These are phyloP conservation scores for Pandemis corylana DNA, from an alignment of 2,888 invertebrate species.

Conservation along the genomic window DNA sequence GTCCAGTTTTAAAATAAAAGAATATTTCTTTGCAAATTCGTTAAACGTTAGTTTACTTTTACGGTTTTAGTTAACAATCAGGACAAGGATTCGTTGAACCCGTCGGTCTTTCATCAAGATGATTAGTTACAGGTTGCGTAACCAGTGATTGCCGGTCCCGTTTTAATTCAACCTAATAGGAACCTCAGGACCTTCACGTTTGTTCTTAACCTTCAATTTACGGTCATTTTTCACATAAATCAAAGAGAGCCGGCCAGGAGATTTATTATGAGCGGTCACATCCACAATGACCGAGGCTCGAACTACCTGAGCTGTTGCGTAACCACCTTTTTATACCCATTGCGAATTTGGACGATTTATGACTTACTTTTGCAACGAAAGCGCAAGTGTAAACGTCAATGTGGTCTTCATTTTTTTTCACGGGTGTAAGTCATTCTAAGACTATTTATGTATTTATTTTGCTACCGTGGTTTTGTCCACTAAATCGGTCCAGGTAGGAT, in stretches of 20 bases:
- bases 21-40: not conserved
- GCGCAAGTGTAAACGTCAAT: constrained; percentile 61
- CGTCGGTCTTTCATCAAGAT: constrained; percentile 11
- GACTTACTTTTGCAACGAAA: constrained; percentile 65
- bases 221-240: constrained; percentile 85
- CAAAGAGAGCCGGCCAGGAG: constrained; percentile 78
- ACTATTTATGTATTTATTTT: not conserved
- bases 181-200: constrained; percentile 65
- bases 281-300: constrained; percentile 56
- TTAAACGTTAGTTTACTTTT: not conserved
- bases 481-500: not conserved
- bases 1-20: too few species aligned
- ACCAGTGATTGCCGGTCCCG: constrained; percentile 42
- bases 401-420: constrained; percentile 14
- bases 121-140: constrained; percentile 33
- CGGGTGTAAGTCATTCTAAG: not conserved
- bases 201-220: constrained; percentile 81
- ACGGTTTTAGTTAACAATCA: not conserved
- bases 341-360: constrained; percentile 63
- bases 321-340: constrained; percentile 58
- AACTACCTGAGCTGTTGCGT: constrained; percentile 60
- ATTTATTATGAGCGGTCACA: constrained; percentile 77
- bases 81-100: constrained; percentile 29
- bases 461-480: not conserved
- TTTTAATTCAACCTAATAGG: constrained; percentile 61